phyloP scores from a whole-genome alignment of 2,797 vertebrate genomes.

The Spea hammondii region DNA sequence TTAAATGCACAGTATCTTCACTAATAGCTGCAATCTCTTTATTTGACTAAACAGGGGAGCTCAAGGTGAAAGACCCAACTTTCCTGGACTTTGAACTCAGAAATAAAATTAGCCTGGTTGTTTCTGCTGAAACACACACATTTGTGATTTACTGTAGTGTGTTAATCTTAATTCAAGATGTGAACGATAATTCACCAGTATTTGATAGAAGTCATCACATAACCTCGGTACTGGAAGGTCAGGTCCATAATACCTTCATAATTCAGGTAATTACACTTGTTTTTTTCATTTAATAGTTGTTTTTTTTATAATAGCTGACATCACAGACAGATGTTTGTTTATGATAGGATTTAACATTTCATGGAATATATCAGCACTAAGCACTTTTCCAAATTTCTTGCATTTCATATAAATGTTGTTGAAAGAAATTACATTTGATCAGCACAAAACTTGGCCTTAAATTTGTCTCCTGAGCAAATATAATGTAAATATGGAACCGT shows the following conservation, averaged over 20 bases:
- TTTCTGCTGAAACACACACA: slow-evolving; percentile 77
- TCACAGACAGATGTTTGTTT: too few species aligned
- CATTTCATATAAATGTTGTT: neutral
- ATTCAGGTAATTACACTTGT: slow-evolving; percentile 73
- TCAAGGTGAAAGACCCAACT: slow-evolving; percentile 77
- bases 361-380: too few species aligned
- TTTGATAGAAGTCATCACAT: slow-evolving; percentile 78
- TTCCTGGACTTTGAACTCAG: slow-evolving; percentile 81
- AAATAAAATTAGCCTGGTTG: slow-evolving; percentile 69
- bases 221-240: slow-evolving; percentile 81
- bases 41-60: slow-evolving; percentile 69
- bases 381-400: slow-evolving; percentile 9
- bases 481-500: too few species aligned
- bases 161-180: slow-evolving; percentile 74
- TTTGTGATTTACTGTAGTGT: slow-evolving; percentile 74
- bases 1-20: too few species aligned
- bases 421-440: too few species aligned
- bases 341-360: too few species aligned
- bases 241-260: slow-evolving; percentile 72
- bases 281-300: neutral
- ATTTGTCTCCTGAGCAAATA: too few species aligned
- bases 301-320: too few species aligned
- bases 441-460: too few species aligned
- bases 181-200: slow-evolving; percentile 81
- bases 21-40: neutral